A percentile compares a stretch with the other conserved stretches of the same genome.
Conservation (phyloP, 2,888 invertebrate genomes). For the Beris chalybata region DNA sequence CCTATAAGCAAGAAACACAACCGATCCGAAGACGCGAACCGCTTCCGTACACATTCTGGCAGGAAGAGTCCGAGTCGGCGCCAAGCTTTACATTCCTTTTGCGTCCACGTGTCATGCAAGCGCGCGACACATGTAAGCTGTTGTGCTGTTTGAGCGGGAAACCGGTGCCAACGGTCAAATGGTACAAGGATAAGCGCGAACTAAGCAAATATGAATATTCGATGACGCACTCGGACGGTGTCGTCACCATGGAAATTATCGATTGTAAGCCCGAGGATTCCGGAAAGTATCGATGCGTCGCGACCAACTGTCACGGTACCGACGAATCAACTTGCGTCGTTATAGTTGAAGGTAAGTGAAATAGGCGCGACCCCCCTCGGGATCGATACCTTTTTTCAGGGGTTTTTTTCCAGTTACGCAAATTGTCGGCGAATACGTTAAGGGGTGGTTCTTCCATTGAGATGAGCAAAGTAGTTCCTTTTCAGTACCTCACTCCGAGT, state of each 20-base stretch:
- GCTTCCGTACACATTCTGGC: conserved; percentile 85
- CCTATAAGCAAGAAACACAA: conserved; percentile 65
- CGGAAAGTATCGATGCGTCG: conserved; percentile 93
- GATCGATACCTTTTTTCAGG: too few relatives aligned
- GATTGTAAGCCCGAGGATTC: conserved; percentile 94
- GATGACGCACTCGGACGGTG: conserved; percentile 90
- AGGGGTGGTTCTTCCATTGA: background rate
- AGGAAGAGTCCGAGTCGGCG: conserved; percentile 89
- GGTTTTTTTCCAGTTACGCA: too few relatives aligned
- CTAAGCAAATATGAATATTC: conserved; percentile 88
- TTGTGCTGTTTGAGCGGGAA: conserved; percentile 95
- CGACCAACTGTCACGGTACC: conserved; percentile 89
- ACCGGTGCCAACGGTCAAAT: conserved; percentile 90
- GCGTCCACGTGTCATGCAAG: conserved; percentile 97
- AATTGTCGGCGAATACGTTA: too few relatives aligned
- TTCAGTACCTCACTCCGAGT: too few relatives aligned
- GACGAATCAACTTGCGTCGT: conserved; percentile 96
- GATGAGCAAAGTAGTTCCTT: background rate
- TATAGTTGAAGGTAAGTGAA: conserved; percentile 83
- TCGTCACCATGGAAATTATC: conserved; percentile 94
- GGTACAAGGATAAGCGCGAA: conserved; percentile 91
- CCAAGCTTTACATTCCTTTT: conserved; percentile 98
- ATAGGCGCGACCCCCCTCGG: too few relatives aligned
- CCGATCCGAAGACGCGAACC: conserved; percentile 79
- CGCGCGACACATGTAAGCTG: conserved; percentile 93